Base-by-base conservation (phyloP, 1,140 invertebrate genomes). In the Gryon sp. region DNA sequence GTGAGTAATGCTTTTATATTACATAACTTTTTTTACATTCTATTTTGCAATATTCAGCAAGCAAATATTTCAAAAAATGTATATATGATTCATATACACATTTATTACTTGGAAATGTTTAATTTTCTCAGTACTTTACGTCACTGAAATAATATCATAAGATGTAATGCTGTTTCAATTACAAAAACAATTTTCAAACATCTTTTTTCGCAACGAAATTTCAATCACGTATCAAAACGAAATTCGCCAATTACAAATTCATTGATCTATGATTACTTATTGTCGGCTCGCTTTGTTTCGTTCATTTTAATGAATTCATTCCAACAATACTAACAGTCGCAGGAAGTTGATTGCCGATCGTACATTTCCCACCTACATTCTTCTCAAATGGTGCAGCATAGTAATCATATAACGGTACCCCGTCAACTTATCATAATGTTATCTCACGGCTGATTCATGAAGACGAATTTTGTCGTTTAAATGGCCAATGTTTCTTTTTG, bases 1-100 rank as follows among this genome's bases (percentile, higher is more conserved):
- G 92, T 93, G 86, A 90, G 90, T 89, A 6, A 12, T 40, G 8
- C 12, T 48, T 36, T n/a, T n/a, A n/a, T n/a, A n/a, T n/a, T n/a
- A n/a, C n/a, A n/a, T n/a, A n/a, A n/a, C n/a, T n/a, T n/a, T n/a
- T n/a, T n/a, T n/a, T n/a, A n/a, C n/a, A n/a, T n/a, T n/a, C n/a
- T n/a, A n/a, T n/a, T n/a, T n/a, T n/a, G n/a, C n/a, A n/a, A n/a
- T n/a, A n/a, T n/a, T n/a, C n/a, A n/a, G n/a, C n/a, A n/a, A n/a
- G n/a, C n/a, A n/a, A n/a, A n/a, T n/a, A n/a, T n/a, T n/a, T n/a
- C n/a, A n/a, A n/a, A n/a, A n/a, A n/a, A n/a, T n/a, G n/a, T n/a
- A n/a, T n/a, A n/a, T n/a, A n/a, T n/a, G n/a, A n/a, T n/a, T n/a
- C n/a, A n/a, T n/a, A n/a, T n/a, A n/a, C n/a, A n/a, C n/a, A n/a